phyloP scores from a whole-genome alignment of 1,140 invertebrate species.

The Lycorma delicatula region DNA sequence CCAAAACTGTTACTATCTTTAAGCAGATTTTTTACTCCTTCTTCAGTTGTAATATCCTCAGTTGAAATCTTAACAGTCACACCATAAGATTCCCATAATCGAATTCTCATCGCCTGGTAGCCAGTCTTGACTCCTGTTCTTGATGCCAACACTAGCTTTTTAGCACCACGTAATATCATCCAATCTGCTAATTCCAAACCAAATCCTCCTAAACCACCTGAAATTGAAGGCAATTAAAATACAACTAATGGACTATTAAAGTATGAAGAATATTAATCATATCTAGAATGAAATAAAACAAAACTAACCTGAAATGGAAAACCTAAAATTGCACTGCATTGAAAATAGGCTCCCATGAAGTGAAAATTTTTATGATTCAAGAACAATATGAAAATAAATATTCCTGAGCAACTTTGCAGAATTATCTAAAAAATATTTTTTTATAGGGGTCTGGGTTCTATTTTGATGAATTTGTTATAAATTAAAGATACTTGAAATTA shows the following conservation, averaged over 20 bases:
- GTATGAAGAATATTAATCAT: too few relatives aligned
- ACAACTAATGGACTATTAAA: too few relatives aligned
- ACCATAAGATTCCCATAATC: conserved; percentile 46
- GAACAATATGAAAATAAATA: too few relatives aligned
- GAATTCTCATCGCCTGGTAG: conserved; percentile 60
- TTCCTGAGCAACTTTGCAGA: too few relatives aligned
- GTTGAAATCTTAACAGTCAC: conserved; percentile 42
- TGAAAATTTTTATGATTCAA: neutral
- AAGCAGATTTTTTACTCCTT: conserved; percentile 47
- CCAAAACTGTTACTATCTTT: conserved; percentile 46
- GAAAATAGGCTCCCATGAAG: neutral
- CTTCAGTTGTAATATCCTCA: conserved; percentile 39
- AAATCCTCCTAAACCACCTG: conserved; percentile 80
- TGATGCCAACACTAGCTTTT: conserved; percentile 69
- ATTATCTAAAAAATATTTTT: too few relatives aligned
- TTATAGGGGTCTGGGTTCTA: too few relatives aligned
- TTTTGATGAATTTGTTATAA: too few relatives aligned
- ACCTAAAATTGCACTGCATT: neutral
- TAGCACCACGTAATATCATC: conserved; percentile 70
- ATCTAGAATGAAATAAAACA: too few relatives aligned
- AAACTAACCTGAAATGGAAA: too few relatives aligned
- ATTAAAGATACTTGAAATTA: too few relatives aligned
- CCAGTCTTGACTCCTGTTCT: conserved; percentile 66
- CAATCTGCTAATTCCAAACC: conserved; percentile 85
- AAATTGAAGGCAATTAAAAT: too few relatives aligned